Evolutionary conservation across 2,797 vertebrate species (phyloP), one percentile per base, ranked within the genome.

Genomic region (Merluccius polli): DNA sequence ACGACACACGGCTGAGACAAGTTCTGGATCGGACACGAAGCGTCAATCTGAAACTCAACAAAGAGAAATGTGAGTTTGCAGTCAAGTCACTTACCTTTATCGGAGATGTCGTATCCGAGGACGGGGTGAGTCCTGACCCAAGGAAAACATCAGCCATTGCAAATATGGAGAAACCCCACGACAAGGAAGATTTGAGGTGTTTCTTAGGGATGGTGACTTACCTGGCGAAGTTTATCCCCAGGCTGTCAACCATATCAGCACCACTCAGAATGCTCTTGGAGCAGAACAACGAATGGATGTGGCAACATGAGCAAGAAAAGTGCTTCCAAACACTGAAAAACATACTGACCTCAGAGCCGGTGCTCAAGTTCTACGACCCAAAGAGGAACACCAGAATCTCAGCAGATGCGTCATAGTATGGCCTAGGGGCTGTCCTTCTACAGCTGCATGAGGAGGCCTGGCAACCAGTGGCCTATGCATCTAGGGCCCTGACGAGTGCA

Each of bases 201-300:
- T 69, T 77, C 8, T 21, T 77, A 32, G 71, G 59, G 1, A 77
- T 77, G 76, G 75, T 78, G 4, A 81, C 76, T 15, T 78, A 78
- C 35, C 70, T 81, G 0, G 70, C 70, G 15, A 82, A 82, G 65
- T 79, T 73, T 18, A 77, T 79, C 10, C 78, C 73, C 12, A 27
- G 65, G 44, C 24, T 79, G 70, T 79, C 78, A 4, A 32, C 67
- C 18, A 18, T 21, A 10, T 77, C 72, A 30, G 78, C 72, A 2
- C 75, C 75, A 67, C 78, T 77, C 44, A 74, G 72, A 31, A 12
- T 29, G 32, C 79, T 38, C 13, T 30, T 73, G 10, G 44, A 59
- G 48, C 29, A 59, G n/a, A 73, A 73, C 8, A 73, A 73, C 72
- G 27, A 73, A 30, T 73, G 72, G 72, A 44, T 30, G 11, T 73